Evolutionary conservation across 2,888 invertebrate genomes (phyloP).

Genomic region (Netelia inedita): DNA sequence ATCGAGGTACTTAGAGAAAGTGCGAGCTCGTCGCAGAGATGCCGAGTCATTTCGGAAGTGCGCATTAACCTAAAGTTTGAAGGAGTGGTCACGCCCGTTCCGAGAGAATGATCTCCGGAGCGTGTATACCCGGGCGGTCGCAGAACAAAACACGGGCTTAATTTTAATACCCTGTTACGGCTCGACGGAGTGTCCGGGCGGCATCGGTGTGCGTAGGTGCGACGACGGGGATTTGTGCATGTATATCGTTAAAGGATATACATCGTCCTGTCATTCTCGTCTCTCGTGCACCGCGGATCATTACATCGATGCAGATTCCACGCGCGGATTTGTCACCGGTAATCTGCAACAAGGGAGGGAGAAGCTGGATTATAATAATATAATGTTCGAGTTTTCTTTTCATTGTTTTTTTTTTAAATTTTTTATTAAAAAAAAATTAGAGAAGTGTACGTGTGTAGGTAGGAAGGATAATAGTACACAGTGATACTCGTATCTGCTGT

Average conservation of each 20-base stretch:
- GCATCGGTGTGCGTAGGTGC: neutral
- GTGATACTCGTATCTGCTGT: conserved; percentile 47
- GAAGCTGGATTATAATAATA: conserved; percentile 52
- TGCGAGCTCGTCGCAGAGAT: conserved; percentile 36
- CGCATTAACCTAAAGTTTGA: conserved; percentile 44
- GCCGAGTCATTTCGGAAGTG: conserved; percentile 64
- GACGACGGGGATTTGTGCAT: conserved; percentile 45
- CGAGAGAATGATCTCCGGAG: conserved; percentile 41
- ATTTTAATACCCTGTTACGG: conserved; percentile 53
- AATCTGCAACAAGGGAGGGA: conserved; percentile 33
- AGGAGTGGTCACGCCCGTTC: conserved; percentile 56
- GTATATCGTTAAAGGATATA: conserved; percentile 21
- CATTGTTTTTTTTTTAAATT: neutral
- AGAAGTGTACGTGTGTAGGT: neutral
- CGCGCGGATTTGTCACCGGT: conserved; percentile 42
- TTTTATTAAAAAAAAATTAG: no score
- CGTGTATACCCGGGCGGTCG: conserved; percentile 1
- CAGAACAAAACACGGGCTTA: conserved; percentile 47
- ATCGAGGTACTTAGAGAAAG: conserved; percentile 54
- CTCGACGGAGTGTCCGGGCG: conserved; percentile 4
- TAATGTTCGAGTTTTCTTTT: conserved; percentile 6
- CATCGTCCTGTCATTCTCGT: conserved; percentile 34
- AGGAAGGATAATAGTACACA: conserved; percentile 26
- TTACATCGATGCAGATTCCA: conserved; percentile 60
- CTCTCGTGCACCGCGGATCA: neutral